Evolutionary conservation across 2,113 vertebrate species (phyloP), one percentile per base, ranked within the genome.

Genomic region (Pungitius pungitius): DNA sequence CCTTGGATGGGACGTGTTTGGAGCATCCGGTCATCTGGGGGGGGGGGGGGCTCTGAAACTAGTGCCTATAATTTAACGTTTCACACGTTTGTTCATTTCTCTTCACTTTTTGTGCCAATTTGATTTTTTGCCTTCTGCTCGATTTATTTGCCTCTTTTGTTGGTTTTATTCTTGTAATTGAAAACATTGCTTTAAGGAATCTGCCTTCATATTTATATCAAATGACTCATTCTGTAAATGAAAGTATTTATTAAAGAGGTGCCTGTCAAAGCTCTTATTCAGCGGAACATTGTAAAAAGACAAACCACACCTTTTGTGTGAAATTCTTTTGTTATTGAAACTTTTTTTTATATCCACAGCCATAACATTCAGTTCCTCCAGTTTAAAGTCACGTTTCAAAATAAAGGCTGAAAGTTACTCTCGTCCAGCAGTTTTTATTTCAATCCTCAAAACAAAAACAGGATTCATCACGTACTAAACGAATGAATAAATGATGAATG

Each of bases 21-120:
- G n/a, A n/a, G n/a, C n/a, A 62, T 73, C n/a, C 77, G 83, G 45
- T 84, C 2, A 58, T 69, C 61, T n/a, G n/a, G n/a, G 77, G 58
- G 83, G 84, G 85, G 65, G 84, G 84, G 82, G n/a, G 75, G 79
- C 86, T 63, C 83, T 88, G 82, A 73, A 93, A 91, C 93, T 30
- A 97, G 98, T 99, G 98, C 98, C 97, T 99, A 96, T 97, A 94
- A 96, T 96, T 97, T 96, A 92, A 94, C 93, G 85, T 92, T 89
- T 92, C 83, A 82, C 90, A 94, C 86, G 70, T 93, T 92, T 93
- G 17, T 84, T 94, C 82, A 10, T 75, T 83, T 59, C 75, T 73
- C n/a, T n/a, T n/a, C 24, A 68, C 33, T 93, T 96, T n/a, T 95
- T 93, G 92, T 98, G 96, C 96, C 96, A 96, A 95, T 91, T 91